Evolutionary conservation across 64 coral and sea anemone genomes (phyloP).

Genomic region (Montipora foliosa): DNA sequence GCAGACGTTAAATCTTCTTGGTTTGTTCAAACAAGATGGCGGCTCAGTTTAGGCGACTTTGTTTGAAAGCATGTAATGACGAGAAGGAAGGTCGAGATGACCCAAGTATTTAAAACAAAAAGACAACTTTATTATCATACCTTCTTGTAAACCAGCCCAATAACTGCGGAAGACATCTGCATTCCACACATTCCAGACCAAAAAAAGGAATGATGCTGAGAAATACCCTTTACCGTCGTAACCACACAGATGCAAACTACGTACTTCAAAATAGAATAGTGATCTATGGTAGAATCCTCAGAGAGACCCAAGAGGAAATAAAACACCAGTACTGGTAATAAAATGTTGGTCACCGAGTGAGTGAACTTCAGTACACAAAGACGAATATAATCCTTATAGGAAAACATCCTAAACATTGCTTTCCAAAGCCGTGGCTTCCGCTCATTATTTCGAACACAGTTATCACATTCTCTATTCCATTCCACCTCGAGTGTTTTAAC

Average conservation of each 20-base stretch:
- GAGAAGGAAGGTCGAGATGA: no score
- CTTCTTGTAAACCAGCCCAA: conserved; percentile 46
- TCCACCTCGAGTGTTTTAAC: conserved; percentile 1
- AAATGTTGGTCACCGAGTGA: neutral
- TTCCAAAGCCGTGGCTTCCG: conserved; percentile 11
- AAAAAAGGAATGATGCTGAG: conserved; percentile 29
- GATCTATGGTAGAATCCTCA: neutral
- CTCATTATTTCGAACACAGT: neutral
- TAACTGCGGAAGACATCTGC: conserved; percentile 17
- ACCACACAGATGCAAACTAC: conserved; percentile 1
- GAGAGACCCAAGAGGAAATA: neutral
- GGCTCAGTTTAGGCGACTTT: no score
- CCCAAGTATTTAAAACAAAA: neutral
- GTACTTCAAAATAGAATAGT: neutral
- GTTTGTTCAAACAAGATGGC: no score
- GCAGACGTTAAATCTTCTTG: no score
- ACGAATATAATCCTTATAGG: neutral
- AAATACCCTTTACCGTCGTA: conserved; percentile 19
- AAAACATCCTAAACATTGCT: conserved; percentile 23
- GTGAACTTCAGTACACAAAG: neutral
- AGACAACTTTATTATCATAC: neutral
- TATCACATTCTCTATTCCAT: neutral
- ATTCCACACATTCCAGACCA: conserved; percentile 14
- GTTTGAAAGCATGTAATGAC: no score
- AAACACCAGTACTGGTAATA: conserved; percentile 2